A percentile compares a stretch with the other conserved stretches of the same genome.
Evolutionary conservation across 1,140 invertebrate species (phyloP).

Genomic region (Saccostrea cuccullata): DNA sequence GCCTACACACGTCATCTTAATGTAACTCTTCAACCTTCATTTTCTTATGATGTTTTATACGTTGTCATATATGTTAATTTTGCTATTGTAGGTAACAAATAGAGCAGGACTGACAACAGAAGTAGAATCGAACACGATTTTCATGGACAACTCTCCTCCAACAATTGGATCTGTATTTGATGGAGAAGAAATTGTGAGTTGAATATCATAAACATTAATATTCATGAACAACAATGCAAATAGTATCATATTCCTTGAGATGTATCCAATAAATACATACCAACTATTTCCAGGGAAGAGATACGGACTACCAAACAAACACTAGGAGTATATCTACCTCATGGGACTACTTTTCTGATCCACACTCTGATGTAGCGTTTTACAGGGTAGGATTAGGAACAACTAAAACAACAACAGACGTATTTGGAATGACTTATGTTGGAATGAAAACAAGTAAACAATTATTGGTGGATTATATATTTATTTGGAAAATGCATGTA

Average conservation of each 20-base stretch:
- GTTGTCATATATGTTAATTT: neutral
- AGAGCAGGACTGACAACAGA: slow-evolving; percentile 21
- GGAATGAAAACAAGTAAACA: neutral
- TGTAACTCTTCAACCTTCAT: too few species aligned
- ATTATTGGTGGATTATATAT: neutral
- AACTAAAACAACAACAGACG: slow-evolving; percentile 6
- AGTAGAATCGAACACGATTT: slow-evolving; percentile 1
- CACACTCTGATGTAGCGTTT: slow-evolving; percentile 53
- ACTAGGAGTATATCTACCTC: neutral
- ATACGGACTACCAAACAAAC: slow-evolving; percentile 46
- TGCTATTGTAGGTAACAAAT: neutral
- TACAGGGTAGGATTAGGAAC: slow-evolving; percentile 57
- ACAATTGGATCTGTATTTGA: neutral
- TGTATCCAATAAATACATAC: neutral
- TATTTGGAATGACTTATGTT: slow-evolving; percentile 13
- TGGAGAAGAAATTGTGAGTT: slow-evolving; percentile 15
- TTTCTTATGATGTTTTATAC: neutral
- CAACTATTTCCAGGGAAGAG: neutral
- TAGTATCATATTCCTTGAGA: neutral
- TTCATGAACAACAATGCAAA: neutral
- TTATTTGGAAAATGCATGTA: too few species aligned
- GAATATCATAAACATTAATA: neutral
- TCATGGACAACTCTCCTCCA: slow-evolving; percentile 32
- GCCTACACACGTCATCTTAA: too few species aligned
- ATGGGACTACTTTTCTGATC: slow-evolving; percentile 59